Percentiles rank a stretch among this genome's conserved stretches.
These are phyloP conservation scores for Mustela lutreola DNA, from an alignment of 2,113 vertebrate genomes.

Conservation along the genomic window DNA sequence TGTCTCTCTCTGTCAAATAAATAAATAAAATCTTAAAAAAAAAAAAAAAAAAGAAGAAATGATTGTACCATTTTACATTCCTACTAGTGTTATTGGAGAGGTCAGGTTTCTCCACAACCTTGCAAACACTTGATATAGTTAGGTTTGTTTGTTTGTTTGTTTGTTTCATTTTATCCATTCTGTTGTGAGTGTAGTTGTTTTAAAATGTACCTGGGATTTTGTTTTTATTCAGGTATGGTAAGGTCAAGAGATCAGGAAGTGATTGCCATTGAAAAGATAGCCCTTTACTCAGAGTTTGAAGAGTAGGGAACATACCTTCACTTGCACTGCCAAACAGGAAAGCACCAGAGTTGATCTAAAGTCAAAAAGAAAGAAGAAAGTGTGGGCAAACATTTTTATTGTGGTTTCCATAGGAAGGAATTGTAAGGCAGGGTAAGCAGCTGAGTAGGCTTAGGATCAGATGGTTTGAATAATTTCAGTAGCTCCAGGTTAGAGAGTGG, in stretches of 20 bases:
- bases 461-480: background rate
- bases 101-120: background rate
- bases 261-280: background rate
- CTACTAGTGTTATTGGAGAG: too few species aligned
- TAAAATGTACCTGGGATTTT: background rate
- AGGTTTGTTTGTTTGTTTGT: background rate
- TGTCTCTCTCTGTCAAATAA: too few species aligned
- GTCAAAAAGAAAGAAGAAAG: background rate
- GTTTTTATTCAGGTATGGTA: background rate
- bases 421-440: background rate
- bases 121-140: background rate
- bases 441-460: background rate
- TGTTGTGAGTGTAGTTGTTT: background rate
- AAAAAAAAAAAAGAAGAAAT: background rate
- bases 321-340: too few species aligned
- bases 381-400: background rate
- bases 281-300: background rate
- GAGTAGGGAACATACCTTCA: background rate
- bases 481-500: background rate
- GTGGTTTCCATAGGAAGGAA: background rate
- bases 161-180: background rate
- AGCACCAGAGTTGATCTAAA: too few species aligned
- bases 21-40: too few species aligned
- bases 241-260: background rate
- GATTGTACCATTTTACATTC: background rate